These are phyloP conservation scores for Melanotaenia maccullochi DNA, from an alignment of 2,797 vertebrate genomes.

Conservation along the genomic window DNA sequence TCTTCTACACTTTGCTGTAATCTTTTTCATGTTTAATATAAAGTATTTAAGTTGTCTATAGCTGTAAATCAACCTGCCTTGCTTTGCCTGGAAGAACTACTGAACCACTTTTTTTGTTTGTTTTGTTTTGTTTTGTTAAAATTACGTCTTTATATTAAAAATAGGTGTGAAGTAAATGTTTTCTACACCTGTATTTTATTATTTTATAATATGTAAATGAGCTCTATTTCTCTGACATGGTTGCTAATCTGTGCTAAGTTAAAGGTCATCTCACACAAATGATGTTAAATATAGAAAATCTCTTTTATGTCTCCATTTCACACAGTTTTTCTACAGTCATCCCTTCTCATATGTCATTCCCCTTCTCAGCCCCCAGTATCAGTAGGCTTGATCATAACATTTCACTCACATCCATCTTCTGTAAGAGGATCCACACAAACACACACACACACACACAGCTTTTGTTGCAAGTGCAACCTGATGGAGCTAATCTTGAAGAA, in stretches of 20 bases:
- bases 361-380: constrained; percentile 38
- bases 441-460: neutral
- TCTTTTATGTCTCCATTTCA: neutral
- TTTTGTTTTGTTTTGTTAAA: neutral
- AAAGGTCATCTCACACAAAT: neutral
- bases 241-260: neutral
- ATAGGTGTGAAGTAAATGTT: neutral
- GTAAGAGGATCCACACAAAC: constrained; percentile 40
- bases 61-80: neutral
- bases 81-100: too few species aligned
- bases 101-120: neutral
- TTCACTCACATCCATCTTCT: constrained; percentile 53
- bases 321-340: neutral
- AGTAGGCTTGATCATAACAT: constrained; percentile 61
- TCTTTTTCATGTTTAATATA: neutral
- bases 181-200: neutral
- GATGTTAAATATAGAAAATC: neutral
- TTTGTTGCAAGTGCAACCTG: constrained; percentile 35
- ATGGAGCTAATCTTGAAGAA: constrained; percentile 29
- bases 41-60: too few species aligned
- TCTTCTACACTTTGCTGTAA: neutral
- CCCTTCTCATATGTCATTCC: constrained; percentile 17
- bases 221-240: neutral
- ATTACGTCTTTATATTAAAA: neutral
- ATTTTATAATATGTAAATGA: neutral